These are phyloP conservation scores for Champsocephalus gunnari DNA, from an alignment of 2,797 vertebrate species.

Conservation along the genomic window DNA sequence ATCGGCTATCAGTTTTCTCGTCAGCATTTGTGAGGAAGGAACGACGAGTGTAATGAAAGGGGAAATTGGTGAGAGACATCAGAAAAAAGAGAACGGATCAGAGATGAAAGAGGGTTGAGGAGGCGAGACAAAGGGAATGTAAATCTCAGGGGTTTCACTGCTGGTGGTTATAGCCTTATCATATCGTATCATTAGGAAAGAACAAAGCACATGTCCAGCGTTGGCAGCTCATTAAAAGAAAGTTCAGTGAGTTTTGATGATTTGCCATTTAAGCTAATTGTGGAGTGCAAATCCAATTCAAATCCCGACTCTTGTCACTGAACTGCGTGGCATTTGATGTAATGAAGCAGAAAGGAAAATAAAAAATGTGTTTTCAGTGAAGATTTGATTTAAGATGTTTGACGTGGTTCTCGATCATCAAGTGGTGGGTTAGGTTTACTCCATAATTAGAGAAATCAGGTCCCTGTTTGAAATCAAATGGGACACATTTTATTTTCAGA, in stretches of 20 bases:
- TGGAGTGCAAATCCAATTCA: conserved; percentile 1
- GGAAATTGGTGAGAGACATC: conserved; percentile 43
- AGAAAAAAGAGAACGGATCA: conserved; percentile 26
- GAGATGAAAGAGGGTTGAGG: conserved; percentile 45
- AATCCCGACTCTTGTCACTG: not conserved
- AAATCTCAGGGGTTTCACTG: conserved; percentile 43
- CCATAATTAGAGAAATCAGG: too few relatives aligned
- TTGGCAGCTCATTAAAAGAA: conserved; percentile 25
- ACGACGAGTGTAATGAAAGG: conserved; percentile 37
- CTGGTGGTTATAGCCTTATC: conserved; percentile 36
- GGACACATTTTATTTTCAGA: not conserved
- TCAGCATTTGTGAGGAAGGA: conserved; percentile 50
- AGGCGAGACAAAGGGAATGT: conserved; percentile 28
- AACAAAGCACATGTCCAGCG: conserved; percentile 17
- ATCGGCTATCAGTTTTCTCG: conserved; percentile 55
- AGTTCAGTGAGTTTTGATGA: conserved; percentile 19
- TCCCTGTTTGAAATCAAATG: not conserved
- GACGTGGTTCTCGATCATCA: too few relatives aligned
- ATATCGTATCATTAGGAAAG: conserved; percentile 43
- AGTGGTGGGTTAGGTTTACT: too few relatives aligned
- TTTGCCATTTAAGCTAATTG: conserved; percentile 14
- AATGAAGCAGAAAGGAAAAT: not conserved
- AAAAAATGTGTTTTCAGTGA: not conserved
- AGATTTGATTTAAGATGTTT: not conserved
- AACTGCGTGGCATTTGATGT: not conserved